Evolutionary conservation across 2,888 invertebrate species (phyloP), one percentile per base, ranked within the genome.

Genomic region (Nycteola revayana): DNA sequence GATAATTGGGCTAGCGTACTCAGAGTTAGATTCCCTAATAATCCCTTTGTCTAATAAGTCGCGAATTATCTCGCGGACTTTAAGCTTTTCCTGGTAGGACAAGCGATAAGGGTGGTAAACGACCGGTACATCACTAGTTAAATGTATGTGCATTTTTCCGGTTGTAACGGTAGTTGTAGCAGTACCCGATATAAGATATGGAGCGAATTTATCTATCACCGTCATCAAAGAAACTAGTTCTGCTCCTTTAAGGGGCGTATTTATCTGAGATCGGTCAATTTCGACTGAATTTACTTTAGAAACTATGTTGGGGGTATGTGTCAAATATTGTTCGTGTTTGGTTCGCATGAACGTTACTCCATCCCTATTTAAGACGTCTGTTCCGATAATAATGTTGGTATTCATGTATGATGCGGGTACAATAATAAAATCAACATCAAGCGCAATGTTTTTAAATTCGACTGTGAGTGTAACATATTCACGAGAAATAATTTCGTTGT

Each of bases 371-470:
- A 21, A 5, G 2, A 14, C 14, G 14, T 14, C 14, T 14, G 14
- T 14, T 3, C 14, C 14, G 14, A 14, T 14, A 14, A 14, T 2
- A 3, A 14, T 5, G 2, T 2, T 2, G 3, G 14, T 14, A 5
- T 5, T 14, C 3, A 14, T 2, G 14, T 5, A 14, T 3, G 2
- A 2, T 3, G 14, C 3, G 14, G 14, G 14, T 5, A 25, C 35
- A 35, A 35, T 42, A 27, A 31, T 9, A 2, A 54, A 28, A 10
- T 54, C 48, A 4, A 60, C 14, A 28, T 57, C 55, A 10, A 60
- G 4, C 21, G 37, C 37, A 1, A 53, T 6, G 3, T 42, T 36
- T 0, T 48, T 27, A 40, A 59, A 54, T 42, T 22, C 23, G 7
- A 53, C 41, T 1, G 40, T 20, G 0, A 26, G 7, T 7, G 27